Percentiles rank a stretch among this genome's conserved stretches.
Conservation (phyloP, 1,140 invertebrate species). For the Arctopsyche grandis region DNA sequence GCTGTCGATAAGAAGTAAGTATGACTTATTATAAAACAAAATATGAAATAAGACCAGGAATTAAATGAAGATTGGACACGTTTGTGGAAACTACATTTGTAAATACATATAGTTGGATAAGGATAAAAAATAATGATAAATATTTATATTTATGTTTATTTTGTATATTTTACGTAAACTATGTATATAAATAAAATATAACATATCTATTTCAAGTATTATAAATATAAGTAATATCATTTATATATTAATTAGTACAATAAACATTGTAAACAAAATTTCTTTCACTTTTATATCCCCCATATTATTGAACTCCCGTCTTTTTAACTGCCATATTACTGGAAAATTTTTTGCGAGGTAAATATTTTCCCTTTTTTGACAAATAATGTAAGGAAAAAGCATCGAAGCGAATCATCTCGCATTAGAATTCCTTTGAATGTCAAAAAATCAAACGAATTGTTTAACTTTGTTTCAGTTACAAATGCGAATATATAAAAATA, state of each 20-base stretch:
- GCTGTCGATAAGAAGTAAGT: no score
- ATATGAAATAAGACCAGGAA: no score
- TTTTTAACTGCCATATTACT: not conserved
- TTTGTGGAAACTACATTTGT: no score
- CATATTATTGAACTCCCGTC: not conserved
- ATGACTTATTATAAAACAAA: no score
- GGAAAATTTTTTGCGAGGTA: not conserved
- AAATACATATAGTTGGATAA: no score
- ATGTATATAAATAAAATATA: no score
- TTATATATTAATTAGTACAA: not conserved
- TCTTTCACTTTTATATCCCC: not conserved
- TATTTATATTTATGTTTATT: no score
- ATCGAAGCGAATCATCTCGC: conserved; percentile 7
- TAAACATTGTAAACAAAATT: not conserved
- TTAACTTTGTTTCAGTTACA: conserved; percentile 20
- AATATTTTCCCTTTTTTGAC: not conserved
- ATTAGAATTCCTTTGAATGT: conserved; percentile 23
- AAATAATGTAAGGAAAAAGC: conserved; percentile 9
- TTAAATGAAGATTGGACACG: no score
- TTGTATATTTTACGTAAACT: no score
- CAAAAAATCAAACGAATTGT: conserved; percentile 31
- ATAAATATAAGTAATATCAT: no score
- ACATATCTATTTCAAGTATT: no score
- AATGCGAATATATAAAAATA: conserved; percentile 2
- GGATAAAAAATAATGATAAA: no score